Evolutionary conservation across 1,140 invertebrate genomes (phyloP).

Genomic region (Bradynema listronoti): DNA sequence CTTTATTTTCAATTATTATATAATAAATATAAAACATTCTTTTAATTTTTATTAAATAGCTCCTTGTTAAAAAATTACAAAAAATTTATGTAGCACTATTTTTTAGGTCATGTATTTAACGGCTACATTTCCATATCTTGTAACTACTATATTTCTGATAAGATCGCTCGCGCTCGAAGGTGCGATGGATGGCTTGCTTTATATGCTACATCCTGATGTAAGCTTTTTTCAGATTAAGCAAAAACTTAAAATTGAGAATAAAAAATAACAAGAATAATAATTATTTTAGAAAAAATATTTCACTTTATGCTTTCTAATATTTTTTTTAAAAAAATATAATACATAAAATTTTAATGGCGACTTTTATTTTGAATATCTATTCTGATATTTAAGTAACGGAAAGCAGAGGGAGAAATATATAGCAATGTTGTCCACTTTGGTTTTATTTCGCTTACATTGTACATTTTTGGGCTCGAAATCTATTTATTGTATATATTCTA

Average conservation of each 20-base stretch:
- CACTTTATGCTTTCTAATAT: no score
- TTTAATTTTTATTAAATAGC: conserved; percentile 3
- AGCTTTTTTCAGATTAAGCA: conserved; percentile 24
- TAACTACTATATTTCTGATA: conserved; percentile 88
- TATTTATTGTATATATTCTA: no score
- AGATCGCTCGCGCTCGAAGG: conserved; percentile 82
- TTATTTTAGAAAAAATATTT: no score
- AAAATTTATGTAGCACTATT: no score
- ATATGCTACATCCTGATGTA: conserved; percentile 81
- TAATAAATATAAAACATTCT: conserved; percentile 1
- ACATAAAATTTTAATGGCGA: no score
- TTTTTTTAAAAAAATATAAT: no score
- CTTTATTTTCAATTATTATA: conserved; percentile 1
- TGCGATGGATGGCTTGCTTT: conserved; percentile 76
- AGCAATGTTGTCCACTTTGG: conserved; percentile 13
- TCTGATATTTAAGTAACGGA: no score
- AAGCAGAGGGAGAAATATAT: no score
- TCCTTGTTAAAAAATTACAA: background rate
- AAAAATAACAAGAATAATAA: no score
- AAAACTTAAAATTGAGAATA: background rate
- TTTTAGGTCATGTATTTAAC: conserved; percentile 70
- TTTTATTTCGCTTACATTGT: no score
- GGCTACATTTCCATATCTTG: conserved; percentile 88
- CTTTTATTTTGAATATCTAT: no score
- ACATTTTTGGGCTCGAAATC: no score